phyloP scores from a whole-genome alignment of 2,888 invertebrate species.

The Girardia tigrina region DNA sequence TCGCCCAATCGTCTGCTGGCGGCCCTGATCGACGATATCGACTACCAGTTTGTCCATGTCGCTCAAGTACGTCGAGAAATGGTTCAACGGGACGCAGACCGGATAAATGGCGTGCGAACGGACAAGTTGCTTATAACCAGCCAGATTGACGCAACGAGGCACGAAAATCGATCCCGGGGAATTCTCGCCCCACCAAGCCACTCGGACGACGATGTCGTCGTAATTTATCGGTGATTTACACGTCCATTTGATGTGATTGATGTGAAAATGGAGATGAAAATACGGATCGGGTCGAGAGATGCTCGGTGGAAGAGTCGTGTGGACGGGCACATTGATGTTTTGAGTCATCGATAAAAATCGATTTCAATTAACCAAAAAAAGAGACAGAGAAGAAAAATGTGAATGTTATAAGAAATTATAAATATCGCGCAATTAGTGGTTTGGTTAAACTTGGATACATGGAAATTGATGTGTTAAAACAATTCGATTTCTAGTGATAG shows the following conservation, averaged over 20 bases:
- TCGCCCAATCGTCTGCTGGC: not conserved
- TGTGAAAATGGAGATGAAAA: constrained; percentile 1
- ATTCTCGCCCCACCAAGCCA: not conserved
- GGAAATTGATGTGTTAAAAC: not conserved
- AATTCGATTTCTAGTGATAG: no score
- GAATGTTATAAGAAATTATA: not conserved
- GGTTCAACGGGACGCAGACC: not conserved
- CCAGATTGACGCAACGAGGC: not conserved
- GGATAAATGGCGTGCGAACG: not conserved
- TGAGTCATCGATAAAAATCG: constrained; percentile 1
- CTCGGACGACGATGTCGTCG: not conserved
- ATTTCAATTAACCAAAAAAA: not conserved
- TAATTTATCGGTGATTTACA: not conserved
- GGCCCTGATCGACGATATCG: not conserved
- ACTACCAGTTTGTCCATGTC: not conserved
- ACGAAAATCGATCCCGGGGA: not conserved
- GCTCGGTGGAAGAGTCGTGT: not conserved
- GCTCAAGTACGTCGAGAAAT: not conserved
- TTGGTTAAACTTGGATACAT: not conserved
- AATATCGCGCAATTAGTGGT: not conserved
- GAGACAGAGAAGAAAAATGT: not conserved
- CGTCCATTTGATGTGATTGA: not conserved
- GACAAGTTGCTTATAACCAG: not conserved
- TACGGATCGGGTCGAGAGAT: not conserved
- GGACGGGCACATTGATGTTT: not conserved